phyloP scores from a whole-genome alignment of 2,113 vertebrate species.

The Tonatia bakeri region DNA sequence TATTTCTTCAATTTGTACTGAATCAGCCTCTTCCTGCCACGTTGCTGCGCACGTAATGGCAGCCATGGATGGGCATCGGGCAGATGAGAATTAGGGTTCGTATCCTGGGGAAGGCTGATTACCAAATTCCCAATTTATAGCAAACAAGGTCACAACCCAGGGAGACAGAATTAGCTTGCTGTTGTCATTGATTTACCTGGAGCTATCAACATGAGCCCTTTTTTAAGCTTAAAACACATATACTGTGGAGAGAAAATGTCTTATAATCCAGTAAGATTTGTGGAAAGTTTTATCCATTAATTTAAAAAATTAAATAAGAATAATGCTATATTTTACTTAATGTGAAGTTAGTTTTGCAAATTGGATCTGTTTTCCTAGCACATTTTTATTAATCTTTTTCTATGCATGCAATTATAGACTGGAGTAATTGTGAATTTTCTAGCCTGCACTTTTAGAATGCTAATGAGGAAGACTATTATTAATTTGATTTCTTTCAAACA shows the following conservation, averaged over 20 bases:
- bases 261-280: neutral
- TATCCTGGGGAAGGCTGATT: neutral
- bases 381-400: neutral
- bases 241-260: neutral
- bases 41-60: neutral
- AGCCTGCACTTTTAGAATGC: neutral
- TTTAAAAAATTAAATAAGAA: neutral
- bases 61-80: neutral
- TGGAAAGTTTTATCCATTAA: neutral
- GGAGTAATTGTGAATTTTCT: neutral
- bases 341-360: neutral
- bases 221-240: neutral
- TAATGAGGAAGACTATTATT: neutral
- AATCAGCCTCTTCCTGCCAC: neutral
- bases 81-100: neutral
- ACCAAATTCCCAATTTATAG: neutral
- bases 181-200: neutral
- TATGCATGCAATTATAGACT: neutral
- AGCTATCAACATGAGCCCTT: neutral
- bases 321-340: neutral
- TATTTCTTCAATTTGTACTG: neutral
- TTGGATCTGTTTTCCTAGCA: neutral
- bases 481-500: constrained; percentile 23
- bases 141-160: neutral
- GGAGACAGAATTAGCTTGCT: neutral